Base-by-base conservation (phyloP, 2,888 invertebrate species). In the Bruchidius siliquastri region DNA sequence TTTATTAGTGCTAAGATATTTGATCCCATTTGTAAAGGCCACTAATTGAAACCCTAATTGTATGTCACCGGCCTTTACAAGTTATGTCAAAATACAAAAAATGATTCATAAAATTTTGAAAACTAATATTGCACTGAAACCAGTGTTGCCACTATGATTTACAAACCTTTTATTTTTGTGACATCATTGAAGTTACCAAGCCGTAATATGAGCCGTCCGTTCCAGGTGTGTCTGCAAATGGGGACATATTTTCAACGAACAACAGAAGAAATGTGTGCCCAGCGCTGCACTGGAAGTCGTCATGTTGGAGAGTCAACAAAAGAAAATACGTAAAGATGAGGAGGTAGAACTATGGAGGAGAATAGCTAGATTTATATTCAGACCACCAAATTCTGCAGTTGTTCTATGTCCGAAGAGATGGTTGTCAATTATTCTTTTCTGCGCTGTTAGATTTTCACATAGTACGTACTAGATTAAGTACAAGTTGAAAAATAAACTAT, bases 211-310 rank as follows among this genome's bases (percentile, higher is more conserved):
- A 26, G 26, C 26, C 26, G 2, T 26, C 13, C 18, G 74, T 77
- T 74, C n/a, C 32, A 79, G 79, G 67, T 90, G 90, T 80, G 84
- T 86, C 71, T 90, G 90, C 80, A 86, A 85, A 80, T 89, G 88
- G 87, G 89, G 88, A 0, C 88, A 86, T 79, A 80, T 79, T 21
- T 86, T 84, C 78, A 81, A 86, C 73, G 49, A 74, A 13, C 73
- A 78, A 20, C 74, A 71, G 10, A 78, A 80, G 68, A 77, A 78
- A 74, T 86, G 86, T 76, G 75, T 79, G 26, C 76, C 79, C 2
- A 85, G 83, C 75, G 73, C 77, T 3, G 81, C 82, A n/a, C 76
- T 85, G 67, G 72, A 76, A 4, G 75, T 81, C 72, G 80, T 84
- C 30, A 83, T 82, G 77, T 75, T 82, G 21, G 79, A 78, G 20